Percentiles rank a stretch among this genome's conserved stretches.
phyloP scores from a whole-genome alignment of 2,888 invertebrate genomes.

The Xanthorhoe spadicearia region DNA sequence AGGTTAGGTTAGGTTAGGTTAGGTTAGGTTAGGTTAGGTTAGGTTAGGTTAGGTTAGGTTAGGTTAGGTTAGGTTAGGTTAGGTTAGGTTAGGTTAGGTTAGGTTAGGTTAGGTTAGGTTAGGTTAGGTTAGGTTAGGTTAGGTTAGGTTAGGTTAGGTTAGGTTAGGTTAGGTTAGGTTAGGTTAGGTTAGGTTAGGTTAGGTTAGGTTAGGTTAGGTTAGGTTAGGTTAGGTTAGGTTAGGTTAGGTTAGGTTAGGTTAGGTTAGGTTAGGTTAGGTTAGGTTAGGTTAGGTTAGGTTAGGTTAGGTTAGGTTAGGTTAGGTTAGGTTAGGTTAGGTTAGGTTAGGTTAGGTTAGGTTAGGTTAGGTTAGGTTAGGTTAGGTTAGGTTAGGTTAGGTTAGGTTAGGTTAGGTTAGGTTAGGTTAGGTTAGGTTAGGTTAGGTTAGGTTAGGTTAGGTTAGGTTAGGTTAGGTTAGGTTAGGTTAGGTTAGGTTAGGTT shows the following conservation, averaged over 20 bases:
- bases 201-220: constrained; percentile 14
- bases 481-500: constrained; percentile 9
- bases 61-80: constrained; percentile 16
- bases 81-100: constrained; percentile 17
- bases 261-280: constrained; percentile 24
- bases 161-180: constrained; percentile 28
- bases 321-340: constrained; percentile 24
- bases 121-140: constrained; percentile 20
- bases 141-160: constrained; percentile 23
- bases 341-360: constrained; percentile 22
- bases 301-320: constrained; percentile 29
- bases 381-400: constrained; percentile 23
- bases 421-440: constrained; percentile 25
- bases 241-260: constrained; percentile 23
- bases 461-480: constrained; percentile 22
- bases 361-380: constrained; percentile 20
- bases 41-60: constrained; percentile 9
- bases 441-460: constrained; percentile 23
- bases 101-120: constrained; percentile 21
- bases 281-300: constrained; percentile 29
- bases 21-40: constrained; percentile 20
- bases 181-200: constrained; percentile 26
- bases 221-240: constrained; percentile 23
- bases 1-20: constrained; percentile 20
- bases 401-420: constrained; percentile 23